These are phyloP conservation scores for Platycercus adscitus DNA, from an alignment of 2,113 vertebrate genomes.

Conservation along the genomic window DNA sequence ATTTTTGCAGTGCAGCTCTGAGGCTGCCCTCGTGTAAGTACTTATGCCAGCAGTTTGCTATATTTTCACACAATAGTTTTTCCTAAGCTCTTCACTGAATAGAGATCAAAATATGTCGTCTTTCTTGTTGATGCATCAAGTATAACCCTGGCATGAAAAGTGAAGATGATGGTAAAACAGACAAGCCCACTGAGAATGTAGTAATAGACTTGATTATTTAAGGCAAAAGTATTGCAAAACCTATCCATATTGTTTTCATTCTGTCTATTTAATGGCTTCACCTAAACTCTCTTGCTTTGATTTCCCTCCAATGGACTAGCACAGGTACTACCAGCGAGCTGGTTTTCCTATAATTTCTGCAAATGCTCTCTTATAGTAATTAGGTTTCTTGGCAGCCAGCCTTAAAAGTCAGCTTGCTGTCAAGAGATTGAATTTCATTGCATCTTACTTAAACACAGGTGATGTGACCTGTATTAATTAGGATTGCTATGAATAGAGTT, in stretches of 20 bases:
- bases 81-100: not conserved
- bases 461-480: not conserved
- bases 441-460: not conserved
- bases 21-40: not conserved
- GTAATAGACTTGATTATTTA: not conserved
- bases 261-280: not conserved
- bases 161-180: not conserved
- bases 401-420: conserved; percentile 13
- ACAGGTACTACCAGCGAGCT: not conserved
- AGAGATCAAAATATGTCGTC: not conserved
- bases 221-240: not conserved
- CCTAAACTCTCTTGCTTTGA: not conserved
- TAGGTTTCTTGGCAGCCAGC: conserved; percentile 26
- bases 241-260: not conserved
- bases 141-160: not conserved
- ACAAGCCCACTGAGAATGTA: not conserved
- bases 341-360: not conserved
- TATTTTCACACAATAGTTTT: not conserved
- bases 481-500: not conserved
- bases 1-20: not conserved
- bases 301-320: not conserved
- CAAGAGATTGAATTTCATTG: not conserved
- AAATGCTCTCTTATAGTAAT: conserved; percentile 17
- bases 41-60: not conserved
- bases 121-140: not conserved